Base-by-base conservation (phyloP, 2,888 invertebrate species). In the Eristalis pertinax region DNA sequence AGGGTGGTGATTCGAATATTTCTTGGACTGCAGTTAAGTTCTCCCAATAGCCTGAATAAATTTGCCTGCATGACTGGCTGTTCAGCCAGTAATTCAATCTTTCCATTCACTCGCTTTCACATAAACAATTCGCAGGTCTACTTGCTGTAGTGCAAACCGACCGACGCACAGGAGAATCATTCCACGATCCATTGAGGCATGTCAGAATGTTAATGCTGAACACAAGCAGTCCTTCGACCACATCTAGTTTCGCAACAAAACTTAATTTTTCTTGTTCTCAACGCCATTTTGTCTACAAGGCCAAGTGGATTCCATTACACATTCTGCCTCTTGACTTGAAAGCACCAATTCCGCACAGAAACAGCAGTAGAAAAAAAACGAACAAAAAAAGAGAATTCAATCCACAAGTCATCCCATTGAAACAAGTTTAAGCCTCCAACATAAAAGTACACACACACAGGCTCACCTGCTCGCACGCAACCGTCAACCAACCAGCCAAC, bases 401-500 rank as follows among this genome's bases (percentile, higher is more conserved):
- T 50, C 24, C 11, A 10, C 69, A 35, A 62, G 67, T 68, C 43
- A 38, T 74, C 67, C 62, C 67, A 74, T 62, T 38, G 35, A 80
- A 74, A 74, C 67, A 67, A 73, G 72, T 68, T 63, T 38, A 43
- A 68, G 60, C 24, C 58, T 76, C 11, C 22, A 63, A 22, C 35
- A 58, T n/a, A 65, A 38, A 10, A 41, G 43, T 13, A 41, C 35
- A 15, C 15, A 22, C 43, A 63, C 24, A 67, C 50, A 60, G 22
- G 62, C 74, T 68, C 68, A 74, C 74, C 74, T 74, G 74, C 24
- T 63, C 62, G 68, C 68, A 80, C 62, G 62, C 67, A 80, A 73
- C 50, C 35, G 60, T 10, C 29, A 78, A 22, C 22, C 22, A 11
- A 35, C 1, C 32, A 32, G 32, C 5, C 32, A 32, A 32, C 5